Conservation (phyloP, 2,888 invertebrate species). For the Patella depressa region DNA sequence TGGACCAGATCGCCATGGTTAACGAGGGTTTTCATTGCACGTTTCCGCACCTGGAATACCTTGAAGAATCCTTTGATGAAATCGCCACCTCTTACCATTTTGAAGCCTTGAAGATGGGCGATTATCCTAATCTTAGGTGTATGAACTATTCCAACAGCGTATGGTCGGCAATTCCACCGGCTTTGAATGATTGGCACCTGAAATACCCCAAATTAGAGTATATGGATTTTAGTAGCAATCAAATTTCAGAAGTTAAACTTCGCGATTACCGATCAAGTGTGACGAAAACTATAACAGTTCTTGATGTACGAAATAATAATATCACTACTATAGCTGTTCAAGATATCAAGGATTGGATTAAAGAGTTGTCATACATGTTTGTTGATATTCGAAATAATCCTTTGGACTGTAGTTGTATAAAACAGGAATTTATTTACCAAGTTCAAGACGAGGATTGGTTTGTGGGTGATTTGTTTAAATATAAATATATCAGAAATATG, state of each 20-base stretch:
- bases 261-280: not conserved
- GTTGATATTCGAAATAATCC: slow-evolving; percentile 52
- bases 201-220: slow-evolving; percentile 47
- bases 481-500: slow-evolving; percentile 40
- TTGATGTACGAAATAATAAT: slow-evolving; percentile 43
- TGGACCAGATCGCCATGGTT: not conserved
- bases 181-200: slow-evolving; percentile 45
- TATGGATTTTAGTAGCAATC: slow-evolving; percentile 51
- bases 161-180: slow-evolving; percentile 36
- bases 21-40: slow-evolving; percentile 30
- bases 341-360: slow-evolving; percentile 39
- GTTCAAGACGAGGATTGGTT: slow-evolving; percentile 22
- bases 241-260: not conserved
- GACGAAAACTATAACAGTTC: not conserved
- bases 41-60: slow-evolving; percentile 35
- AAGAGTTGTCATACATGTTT: slow-evolving; percentile 39
- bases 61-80: slow-evolving; percentile 44
- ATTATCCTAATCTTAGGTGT: slow-evolving; percentile 38
- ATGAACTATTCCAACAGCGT: slow-evolving; percentile 37
- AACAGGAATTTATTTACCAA: slow-evolving; percentile 20
- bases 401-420: slow-evolving; percentile 46
- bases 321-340: slow-evolving; percentile 41
- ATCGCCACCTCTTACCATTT: slow-evolving; percentile 42
- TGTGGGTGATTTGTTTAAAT: slow-evolving; percentile 22
- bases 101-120: slow-evolving; percentile 39